Base-by-base conservation (phyloP, 2,888 invertebrate species). In the Campoplex capitator region DNA sequence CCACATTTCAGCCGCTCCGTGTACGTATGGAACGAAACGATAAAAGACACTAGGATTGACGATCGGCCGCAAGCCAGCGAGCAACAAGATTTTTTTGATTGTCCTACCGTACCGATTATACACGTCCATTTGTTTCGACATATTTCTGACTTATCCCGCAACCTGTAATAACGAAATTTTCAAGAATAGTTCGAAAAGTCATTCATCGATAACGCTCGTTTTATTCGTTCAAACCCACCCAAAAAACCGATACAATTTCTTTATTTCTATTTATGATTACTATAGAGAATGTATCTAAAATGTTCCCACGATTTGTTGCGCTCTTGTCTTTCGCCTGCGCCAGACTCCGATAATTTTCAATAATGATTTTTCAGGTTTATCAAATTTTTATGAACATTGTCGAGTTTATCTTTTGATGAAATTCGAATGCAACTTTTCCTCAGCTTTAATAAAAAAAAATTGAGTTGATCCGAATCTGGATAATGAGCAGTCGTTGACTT, bases 31-130 rank as follows among this genome's bases (percentile, higher is more conserved):
- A 32, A 81, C 28, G 2, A 81, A 45, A 42, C 70, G 71, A 67
- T 78, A 80, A 13, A 80, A 70, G 11, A 76, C 9, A 51, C 73
- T 75, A n/a, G 83, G 77, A 65, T 86, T 67, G 32, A 70, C 70
- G 42, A 11, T 18, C 18, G 89, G 84, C 83, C 83, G 86, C 35
- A 89, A 48, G 18, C 87, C 88, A 18, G 62, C 65, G 13, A 85
- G 75, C 16, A 73, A 28, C 38, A 88, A 32, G 13, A 86, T 16
- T 28, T 71, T 73, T 73, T 67, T 80, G 18, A 89, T 62, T 58
- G 28, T 35, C 23, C 51, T n/a, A 8, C 74, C 45, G 78, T 84
- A 88, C 23, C 65, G 74, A n/a, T 62, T 38, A 74, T 87, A 88
- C 58, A 58, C 83, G 32, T 45, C 42, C 51, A 88, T 68, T 58